Percentiles rank a stretch among this genome's conserved stretches.
Conservation (phyloP, 2,113 vertebrate species). For the Petromus typicus region DNA sequence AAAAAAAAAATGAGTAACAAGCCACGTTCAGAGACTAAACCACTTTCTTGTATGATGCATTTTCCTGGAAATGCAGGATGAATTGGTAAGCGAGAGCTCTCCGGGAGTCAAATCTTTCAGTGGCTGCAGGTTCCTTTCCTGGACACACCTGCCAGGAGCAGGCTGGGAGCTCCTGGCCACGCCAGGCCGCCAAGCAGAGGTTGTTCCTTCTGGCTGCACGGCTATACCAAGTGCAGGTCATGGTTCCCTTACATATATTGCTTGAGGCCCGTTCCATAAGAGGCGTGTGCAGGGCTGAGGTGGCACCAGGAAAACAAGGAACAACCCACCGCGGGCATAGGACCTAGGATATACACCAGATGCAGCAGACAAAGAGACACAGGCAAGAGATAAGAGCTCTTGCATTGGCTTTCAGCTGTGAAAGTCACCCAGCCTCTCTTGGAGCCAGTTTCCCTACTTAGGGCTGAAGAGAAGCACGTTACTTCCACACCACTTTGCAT, state of each 20-base stretch:
- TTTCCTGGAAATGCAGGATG: background rate
- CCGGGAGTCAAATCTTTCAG: background rate
- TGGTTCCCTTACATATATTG: background rate
- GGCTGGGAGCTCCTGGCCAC: background rate
- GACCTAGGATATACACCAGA: background rate
- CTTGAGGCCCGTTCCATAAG: accelerated
- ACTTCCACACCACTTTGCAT: background rate
- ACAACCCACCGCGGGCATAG: too few species aligned
- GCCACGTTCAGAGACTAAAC: background rate
- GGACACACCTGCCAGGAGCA: background rate
- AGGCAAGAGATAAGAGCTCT: background rate
- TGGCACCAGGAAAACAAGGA: background rate
- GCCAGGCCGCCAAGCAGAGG: background rate
- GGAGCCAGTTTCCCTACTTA: background rate
- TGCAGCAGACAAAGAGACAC: background rate
- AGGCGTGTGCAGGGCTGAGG: background rate
- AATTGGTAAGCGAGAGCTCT: background rate
- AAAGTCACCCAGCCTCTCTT: background rate
- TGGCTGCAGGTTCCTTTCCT: background rate
- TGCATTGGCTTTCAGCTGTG: background rate
- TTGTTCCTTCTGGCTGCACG: background rate
- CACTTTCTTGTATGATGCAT: background rate
- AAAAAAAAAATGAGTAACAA: background rate
- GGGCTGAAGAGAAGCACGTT: background rate
- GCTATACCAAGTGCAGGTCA: background rate